Conservation (phyloP, 1,140 invertebrate genomes). For the Diabrotica virgifera region DNA sequence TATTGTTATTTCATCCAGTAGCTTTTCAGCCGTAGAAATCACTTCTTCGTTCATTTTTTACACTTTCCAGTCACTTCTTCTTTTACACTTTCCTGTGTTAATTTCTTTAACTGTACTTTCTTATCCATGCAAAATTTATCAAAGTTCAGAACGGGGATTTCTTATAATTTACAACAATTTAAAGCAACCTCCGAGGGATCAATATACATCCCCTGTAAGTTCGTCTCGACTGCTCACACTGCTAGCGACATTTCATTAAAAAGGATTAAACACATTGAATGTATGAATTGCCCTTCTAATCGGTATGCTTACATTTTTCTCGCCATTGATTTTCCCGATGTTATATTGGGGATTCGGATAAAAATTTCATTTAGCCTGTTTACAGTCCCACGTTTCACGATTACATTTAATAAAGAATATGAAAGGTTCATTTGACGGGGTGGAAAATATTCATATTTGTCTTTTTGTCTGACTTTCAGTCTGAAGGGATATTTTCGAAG, state of each 20-base stretch:
- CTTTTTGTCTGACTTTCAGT: not conserved
- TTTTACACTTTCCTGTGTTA: no score
- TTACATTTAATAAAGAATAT: slow-evolving; percentile 3
- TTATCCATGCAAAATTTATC: no score
- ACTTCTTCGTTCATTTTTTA: no score
- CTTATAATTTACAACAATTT: no score
- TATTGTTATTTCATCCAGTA: no score
- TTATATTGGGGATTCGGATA: slow-evolving; percentile 2
- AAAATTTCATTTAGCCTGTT: slow-evolving; percentile 3
- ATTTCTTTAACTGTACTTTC: no score
- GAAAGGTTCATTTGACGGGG: not conserved
- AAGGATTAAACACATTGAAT: slow-evolving; percentile 2
- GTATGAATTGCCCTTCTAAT: not conserved
- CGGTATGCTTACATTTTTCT: not conserved
- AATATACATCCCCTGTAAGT: no score
- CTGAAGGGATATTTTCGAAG: no score
- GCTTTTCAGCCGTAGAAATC: no score
- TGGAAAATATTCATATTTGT: not conserved
- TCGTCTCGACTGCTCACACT: not conserved
- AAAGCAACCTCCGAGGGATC: no score
- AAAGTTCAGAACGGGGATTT: no score
- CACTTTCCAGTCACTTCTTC: no score
- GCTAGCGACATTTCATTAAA: slow-evolving; percentile 2
- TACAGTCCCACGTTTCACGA: not conserved
- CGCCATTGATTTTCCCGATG: slow-evolving; percentile 1